Conservation (phyloP, 2,797 vertebrate species). For the Brachyalestes nurse region DNA sequence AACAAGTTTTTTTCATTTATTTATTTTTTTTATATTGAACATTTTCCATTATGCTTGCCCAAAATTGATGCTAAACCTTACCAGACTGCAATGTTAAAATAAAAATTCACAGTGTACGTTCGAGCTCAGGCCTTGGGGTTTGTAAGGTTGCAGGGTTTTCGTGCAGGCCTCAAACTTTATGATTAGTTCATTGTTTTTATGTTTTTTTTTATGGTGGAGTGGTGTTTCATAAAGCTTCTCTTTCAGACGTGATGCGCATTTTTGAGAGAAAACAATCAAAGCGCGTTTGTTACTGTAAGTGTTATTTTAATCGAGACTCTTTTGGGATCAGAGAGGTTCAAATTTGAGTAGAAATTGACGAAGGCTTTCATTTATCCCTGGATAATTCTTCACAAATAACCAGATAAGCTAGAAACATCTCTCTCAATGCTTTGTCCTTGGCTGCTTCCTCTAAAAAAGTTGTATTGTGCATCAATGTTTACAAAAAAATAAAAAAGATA, state of each 20-base stretch:
- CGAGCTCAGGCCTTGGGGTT: neutral
- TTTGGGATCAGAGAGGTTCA: neutral
- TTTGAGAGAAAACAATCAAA: neutral
- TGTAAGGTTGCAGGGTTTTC: neutral
- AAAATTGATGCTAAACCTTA: conserved; percentile 1
- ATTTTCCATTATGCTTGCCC: neutral
- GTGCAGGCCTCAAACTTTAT: neutral
- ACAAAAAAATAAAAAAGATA: neutral
- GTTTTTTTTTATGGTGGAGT: neutral
- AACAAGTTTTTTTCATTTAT: neutral
- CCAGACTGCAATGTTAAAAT: neutral
- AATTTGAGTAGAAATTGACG: neutral
- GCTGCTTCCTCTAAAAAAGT: neutral
- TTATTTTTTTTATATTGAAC: neutral
- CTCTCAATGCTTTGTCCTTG: conserved; percentile 34
- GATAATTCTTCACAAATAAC: neutral
- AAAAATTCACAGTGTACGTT: neutral
- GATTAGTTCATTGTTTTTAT: neutral
- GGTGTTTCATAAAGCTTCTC: neutral
- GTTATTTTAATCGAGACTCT: neutral
- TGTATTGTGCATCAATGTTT: neutral
- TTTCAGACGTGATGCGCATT: neutral
- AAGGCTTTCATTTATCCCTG: neutral
- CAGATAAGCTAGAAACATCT: conserved; percentile 13
- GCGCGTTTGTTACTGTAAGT: neutral